Conservation (phyloP, 2,797 vertebrate genomes). For the Mionectes olivaceus region DNA sequence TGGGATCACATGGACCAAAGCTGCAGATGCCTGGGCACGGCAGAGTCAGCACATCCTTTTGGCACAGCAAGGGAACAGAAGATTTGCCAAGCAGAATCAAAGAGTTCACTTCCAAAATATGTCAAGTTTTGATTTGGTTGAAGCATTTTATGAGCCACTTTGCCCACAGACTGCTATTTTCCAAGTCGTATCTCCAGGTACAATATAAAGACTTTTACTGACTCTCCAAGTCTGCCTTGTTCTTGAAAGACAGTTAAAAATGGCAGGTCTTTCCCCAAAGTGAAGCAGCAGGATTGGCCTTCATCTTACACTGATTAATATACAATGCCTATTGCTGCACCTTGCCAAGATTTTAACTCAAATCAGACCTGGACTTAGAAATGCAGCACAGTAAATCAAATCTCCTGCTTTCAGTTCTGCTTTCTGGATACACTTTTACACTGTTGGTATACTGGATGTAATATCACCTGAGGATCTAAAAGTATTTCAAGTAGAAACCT, state of each 20-base stretch:
- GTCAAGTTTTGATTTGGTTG: fast-evolving
- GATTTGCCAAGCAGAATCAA: not conserved
- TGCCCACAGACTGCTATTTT: not conserved
- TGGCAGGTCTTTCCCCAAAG: not conserved
- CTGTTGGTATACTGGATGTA: conserved; percentile 13
- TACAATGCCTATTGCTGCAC: not conserved
- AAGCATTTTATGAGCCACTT: not conserved
- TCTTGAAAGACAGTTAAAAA: not conserved
- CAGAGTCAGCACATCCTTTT: fast-evolving
- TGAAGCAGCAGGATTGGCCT: not conserved
- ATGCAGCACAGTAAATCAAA: conserved; percentile 1
- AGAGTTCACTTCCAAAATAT: not conserved
- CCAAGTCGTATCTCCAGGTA: not conserved
- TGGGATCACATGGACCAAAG: fast-evolving
- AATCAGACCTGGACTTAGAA: conserved; percentile 54
- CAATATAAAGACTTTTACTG: not conserved
- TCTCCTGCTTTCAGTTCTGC: conserved; percentile 63
- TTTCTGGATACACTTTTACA: conserved; percentile 8
- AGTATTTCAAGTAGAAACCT: not conserved
- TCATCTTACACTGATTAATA: conserved; percentile 32
- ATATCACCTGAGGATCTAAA: conserved; percentile 48
- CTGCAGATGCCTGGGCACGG: fast-evolving
- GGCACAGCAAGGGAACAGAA: not conserved
- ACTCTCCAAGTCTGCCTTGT: not conserved
- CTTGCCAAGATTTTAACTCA: conserved; percentile 52